phyloP scores from a whole-genome alignment of 2,113 vertebrate genomes.

The Brachirus orientalis region DNA sequence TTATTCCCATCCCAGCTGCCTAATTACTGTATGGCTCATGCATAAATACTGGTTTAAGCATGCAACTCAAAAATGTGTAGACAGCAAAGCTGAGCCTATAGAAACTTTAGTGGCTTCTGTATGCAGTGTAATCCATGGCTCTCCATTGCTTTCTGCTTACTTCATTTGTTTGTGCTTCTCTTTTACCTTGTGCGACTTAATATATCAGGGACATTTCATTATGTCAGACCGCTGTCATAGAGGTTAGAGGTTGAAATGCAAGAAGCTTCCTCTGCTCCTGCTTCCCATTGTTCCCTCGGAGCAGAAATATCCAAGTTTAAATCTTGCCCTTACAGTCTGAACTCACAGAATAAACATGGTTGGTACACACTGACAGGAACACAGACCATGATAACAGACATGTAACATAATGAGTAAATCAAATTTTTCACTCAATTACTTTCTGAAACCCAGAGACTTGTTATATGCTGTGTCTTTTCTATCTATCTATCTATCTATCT shows the following conservation, averaged over 20 bases:
- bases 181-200: slow-evolving; percentile 13
- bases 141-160: background rate
- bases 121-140: background rate
- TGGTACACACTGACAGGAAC: no score
- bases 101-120: background rate
- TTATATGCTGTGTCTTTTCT: no score
- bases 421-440: no score
- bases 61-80: background rate
- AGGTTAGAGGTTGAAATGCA: slow-evolving; percentile 3
- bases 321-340: no score
- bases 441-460: no score
- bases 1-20: slow-evolving; percentile 11
- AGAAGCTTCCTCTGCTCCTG: background rate
- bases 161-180: background rate
- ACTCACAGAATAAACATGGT: no score
- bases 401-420: no score
- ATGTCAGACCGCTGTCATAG: slow-evolving; percentile 6
- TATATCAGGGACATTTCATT: slow-evolving; percentile 5
- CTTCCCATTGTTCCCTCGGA: background rate
- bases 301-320: background rate
- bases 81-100: background rate
- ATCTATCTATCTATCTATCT: no score
- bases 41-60: background rate
- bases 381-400: no score
- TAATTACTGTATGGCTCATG: slow-evolving; percentile 18